These are phyloP conservation scores for Brenthis daphne DNA, from an alignment of 2,888 invertebrate genomes.

Conservation along the genomic window DNA sequence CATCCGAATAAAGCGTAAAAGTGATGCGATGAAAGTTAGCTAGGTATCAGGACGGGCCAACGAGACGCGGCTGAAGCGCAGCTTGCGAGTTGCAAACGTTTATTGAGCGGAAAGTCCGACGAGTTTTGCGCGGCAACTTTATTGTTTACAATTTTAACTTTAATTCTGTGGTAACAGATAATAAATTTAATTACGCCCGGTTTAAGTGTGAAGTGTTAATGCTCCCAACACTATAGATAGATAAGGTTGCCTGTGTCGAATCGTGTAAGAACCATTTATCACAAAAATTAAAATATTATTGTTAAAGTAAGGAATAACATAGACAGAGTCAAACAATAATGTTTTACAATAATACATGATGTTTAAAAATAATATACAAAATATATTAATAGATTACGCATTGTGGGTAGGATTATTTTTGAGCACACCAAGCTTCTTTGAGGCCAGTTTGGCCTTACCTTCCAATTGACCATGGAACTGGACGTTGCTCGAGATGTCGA, in stretches of 20 bases:
- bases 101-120: slow-evolving; percentile 28
- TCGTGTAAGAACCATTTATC: not conserved
- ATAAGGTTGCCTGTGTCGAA: no score
- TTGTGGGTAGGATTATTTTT: no score
- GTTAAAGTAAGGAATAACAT: no score
- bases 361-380: no score
- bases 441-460: no score
- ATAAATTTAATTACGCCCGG: slow-evolving; percentile 4
- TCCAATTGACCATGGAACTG: no score
- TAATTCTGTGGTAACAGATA: slow-evolving; percentile 16
- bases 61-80: slow-evolving; percentile 17
- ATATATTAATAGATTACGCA: no score
- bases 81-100: slow-evolving; percentile 23
- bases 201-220: not conserved
- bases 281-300: no score
- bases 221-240: not conserved
- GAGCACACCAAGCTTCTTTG: no score
- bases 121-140: slow-evolving; percentile 23
- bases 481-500: no score
- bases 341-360: not conserved
- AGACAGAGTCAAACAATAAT: no score
- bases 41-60: slow-evolving; percentile 12
- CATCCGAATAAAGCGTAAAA: slow-evolving; percentile 12
- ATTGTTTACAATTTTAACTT: slow-evolving; percentile 23
- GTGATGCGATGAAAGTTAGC: slow-evolving; percentile 20